Evolutionary conservation across 2,888 invertebrate species (phyloP).

Genomic region (Aspidiotus rigidus): DNA sequence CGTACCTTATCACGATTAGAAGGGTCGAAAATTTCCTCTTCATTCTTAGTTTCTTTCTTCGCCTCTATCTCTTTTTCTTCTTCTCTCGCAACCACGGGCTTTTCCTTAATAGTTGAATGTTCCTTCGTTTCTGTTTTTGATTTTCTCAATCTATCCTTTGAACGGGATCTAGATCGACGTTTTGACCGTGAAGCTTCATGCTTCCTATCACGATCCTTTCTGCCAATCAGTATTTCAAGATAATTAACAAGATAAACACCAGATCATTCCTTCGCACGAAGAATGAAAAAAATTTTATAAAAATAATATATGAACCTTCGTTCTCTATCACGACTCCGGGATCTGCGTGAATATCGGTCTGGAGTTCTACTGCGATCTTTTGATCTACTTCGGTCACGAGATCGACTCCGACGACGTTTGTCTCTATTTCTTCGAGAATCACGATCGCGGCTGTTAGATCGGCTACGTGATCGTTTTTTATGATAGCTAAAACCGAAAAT

Average conservation of each 20-base stretch:
- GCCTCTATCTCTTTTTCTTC: constrained; percentile 35
- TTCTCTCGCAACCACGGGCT: constrained; percentile 39
- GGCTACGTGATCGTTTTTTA: constrained; percentile 53
- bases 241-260: no score
- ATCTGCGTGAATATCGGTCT: constrained; percentile 38
- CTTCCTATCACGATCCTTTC: not conserved
- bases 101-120: constrained; percentile 17
- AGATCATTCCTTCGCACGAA: no score
- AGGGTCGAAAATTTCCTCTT: constrained; percentile 58
- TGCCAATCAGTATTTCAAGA: no score
- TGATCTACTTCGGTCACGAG: constrained; percentile 55
- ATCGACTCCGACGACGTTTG: constrained; percentile 54
- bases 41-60: constrained; percentile 49
- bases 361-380: constrained; percentile 41
- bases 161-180: constrained; percentile 24
- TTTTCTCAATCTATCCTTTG: constrained; percentile 19
- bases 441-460: constrained; percentile 50
- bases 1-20: constrained; percentile 64
- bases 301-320: constrained; percentile 19
- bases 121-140: constrained; percentile 26
- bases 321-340: constrained; percentile 41
- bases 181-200: constrained; percentile 25
- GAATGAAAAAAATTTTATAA: no score
- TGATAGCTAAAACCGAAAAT: constrained; percentile 43
- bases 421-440: constrained; percentile 36